These are phyloP conservation scores for Fulmarus glacialis DNA, from an alignment of 2,113 vertebrate genomes.

Conservation along the genomic window DNA sequence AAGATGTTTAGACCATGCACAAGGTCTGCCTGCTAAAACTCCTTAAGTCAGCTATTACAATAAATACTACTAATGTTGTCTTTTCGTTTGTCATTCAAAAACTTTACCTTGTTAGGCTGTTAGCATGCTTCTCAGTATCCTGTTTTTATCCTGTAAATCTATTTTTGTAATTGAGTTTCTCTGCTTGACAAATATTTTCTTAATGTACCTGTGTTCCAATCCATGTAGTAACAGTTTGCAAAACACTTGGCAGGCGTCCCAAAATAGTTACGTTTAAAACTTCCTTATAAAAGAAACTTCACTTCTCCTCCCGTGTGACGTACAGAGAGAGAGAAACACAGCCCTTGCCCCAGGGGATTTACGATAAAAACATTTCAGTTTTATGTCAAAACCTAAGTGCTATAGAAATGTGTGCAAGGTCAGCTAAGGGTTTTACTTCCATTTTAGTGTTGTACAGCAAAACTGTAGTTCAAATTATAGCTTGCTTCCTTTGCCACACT, in stretches of 20 bases:
- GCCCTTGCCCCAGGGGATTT: constrained; percentile 12
- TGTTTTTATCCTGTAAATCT: constrained; percentile 29
- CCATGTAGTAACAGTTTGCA: constrained; percentile 8
- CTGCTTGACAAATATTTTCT: constrained; percentile 32
- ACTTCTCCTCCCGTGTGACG: not conserved
- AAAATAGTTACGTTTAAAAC: not conserved
- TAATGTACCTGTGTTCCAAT: constrained; percentile 20
- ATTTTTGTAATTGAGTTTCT: constrained; percentile 10
- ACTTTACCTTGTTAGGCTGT: not conserved
- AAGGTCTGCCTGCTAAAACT: not conserved
- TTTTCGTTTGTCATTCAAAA: constrained; percentile 2
- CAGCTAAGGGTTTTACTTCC: not conserved
- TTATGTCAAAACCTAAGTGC: not conserved
- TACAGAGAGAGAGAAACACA: not conserved
- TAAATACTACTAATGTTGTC: not conserved
- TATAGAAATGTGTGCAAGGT: not conserved
- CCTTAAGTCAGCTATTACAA: not conserved
- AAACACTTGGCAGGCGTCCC: constrained; percentile 19
- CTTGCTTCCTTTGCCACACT: not conserved
- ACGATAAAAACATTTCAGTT: not conserved
- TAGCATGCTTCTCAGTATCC: not conserved
- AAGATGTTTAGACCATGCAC: not conserved
- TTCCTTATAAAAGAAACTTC: constrained; percentile 3
- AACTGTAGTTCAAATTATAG: not conserved
- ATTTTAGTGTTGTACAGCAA: not conserved